Evolutionary conservation across 1,140 invertebrate species (phyloP), one percentile per base, ranked within the genome.

Genomic region (Drusus annulatus): DNA sequence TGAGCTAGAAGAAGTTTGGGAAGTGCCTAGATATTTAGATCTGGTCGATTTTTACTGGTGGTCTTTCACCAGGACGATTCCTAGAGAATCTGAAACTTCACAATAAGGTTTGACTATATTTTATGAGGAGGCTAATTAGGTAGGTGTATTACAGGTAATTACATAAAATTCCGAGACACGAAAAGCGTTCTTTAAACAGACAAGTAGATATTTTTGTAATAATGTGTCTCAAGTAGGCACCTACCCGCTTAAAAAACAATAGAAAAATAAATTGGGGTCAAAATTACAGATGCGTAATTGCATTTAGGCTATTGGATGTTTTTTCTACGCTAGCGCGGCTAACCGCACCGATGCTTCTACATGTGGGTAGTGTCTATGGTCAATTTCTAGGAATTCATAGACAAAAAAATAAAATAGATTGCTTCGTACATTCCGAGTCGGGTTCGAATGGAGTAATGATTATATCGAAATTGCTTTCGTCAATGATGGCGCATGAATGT

Each of bases 221-320:
- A 45, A 45, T 10, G 13, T 45, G 13, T 45, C 36, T 13, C 36
- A 45, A 45, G 36, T 45, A 45, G 36, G 36, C 13, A 45, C 36
- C 8, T 45, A 45, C 36, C 8, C 8, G 36, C 36, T 45, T 13
- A 45, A 45, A 45, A 45, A 63, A 28, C 17, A 23, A 63, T 23
- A 21, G 15, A 63, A 63, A 25, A 63, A 63, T 63, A 63, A 63
- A 63, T 63, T 63, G 23, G 60, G 19, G 19, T 63, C 60, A 25
- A 63, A 23, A 25, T 23, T 63, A 63, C 60, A 63, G 60, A 63
- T 25, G 15, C 13, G 23, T 23, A 63, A 63, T 63, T 63, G 25
- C 25, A 65, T 65, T 65, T 21, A n/a, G 21, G 60, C 13, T 13
- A 13, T 63, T 63, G 54, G 52, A 21, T 7, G 21, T 65, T 65